These are phyloP conservation scores for Torymus tubicola DNA, from an alignment of 2,888 invertebrate genomes.

Conservation along the genomic window DNA sequence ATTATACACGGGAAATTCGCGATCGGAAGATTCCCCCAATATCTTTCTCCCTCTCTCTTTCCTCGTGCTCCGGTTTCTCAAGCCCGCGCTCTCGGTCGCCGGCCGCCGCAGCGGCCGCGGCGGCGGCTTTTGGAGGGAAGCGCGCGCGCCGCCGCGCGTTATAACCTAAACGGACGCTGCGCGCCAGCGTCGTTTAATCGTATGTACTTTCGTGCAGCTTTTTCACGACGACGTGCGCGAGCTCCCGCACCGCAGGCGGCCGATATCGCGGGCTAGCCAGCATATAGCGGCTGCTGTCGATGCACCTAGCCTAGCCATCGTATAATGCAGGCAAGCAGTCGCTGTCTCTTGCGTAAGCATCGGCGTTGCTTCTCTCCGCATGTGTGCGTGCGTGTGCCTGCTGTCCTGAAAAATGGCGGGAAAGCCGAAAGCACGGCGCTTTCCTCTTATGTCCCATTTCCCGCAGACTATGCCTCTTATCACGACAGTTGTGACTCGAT, in stretches of 20 bases:
- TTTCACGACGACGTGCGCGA: neutral
- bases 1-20: conserved; percentile 30
- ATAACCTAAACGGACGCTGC: too few relatives aligned
- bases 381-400: neutral
- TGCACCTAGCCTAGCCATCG: too few relatives aligned
- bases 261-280: too few relatives aligned
- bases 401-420: conserved; percentile 45
- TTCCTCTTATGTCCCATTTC: neutral
- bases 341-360: conserved; percentile 32
- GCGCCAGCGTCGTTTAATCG: too few relatives aligned
- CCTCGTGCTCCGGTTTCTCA: neutral
- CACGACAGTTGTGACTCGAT: too few relatives aligned
- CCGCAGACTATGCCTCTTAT: too few relatives aligned
- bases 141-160: too few relatives aligned
- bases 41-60: neutral
- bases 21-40: neutral
- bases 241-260: too few relatives aligned
- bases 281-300: too few relatives aligned
- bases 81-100: too few relatives aligned
- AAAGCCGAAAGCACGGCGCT: conserved; percentile 25
- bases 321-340: too few relatives aligned
- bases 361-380: neutral
- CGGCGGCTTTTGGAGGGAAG: too few relatives aligned
- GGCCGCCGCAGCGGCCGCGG: neutral
- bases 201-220: neutral